These are phyloP conservation scores for Myrmecobius fasciatus DNA, from an alignment of 2,113 vertebrate genomes.

Conservation along the genomic window DNA sequence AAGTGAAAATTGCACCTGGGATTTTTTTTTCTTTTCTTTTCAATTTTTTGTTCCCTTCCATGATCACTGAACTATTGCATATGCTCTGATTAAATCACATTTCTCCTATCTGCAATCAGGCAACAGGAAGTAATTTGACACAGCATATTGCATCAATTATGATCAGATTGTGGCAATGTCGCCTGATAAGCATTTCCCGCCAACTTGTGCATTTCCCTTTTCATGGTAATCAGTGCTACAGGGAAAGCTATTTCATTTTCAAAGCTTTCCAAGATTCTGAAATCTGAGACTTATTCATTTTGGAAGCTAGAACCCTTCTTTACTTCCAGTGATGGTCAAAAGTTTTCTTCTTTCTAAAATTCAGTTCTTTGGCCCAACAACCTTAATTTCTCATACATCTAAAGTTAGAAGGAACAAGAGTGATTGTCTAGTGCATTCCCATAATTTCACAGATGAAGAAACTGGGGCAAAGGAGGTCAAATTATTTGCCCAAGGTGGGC, in stretches of 20 bases:
- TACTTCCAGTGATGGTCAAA: not conserved
- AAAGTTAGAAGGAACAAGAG: not conserved
- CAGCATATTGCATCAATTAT: conserved; percentile 53
- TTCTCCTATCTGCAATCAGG: conserved; percentile 55
- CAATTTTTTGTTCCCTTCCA: not conserved
- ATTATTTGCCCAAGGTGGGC: not conserved
- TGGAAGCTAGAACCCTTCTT: accelerated
- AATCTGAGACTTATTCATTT: not conserved
- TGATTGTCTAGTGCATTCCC: not conserved
- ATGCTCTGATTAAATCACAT: conserved; percentile 41
- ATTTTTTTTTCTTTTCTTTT: not conserved
- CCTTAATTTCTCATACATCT: not conserved
- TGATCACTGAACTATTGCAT: conserved; percentile 15
- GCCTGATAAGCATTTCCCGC: conserved; percentile 36
- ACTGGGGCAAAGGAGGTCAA: not conserved
- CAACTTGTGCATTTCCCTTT: not conserved
- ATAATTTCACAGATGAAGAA: not conserved
- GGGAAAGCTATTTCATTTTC: not conserved
- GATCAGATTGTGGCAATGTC: conserved; percentile 54
- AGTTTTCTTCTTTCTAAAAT: too few species aligned
- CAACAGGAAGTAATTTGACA: conserved; percentile 61
- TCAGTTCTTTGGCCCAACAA: not conserved
- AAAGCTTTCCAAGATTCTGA: not conserved
- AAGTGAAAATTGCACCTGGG: not conserved
- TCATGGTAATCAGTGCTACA: not conserved